phyloP scores from a whole-genome alignment of 2,797 vertebrate genomes.

The Squalus acanthias region DNA sequence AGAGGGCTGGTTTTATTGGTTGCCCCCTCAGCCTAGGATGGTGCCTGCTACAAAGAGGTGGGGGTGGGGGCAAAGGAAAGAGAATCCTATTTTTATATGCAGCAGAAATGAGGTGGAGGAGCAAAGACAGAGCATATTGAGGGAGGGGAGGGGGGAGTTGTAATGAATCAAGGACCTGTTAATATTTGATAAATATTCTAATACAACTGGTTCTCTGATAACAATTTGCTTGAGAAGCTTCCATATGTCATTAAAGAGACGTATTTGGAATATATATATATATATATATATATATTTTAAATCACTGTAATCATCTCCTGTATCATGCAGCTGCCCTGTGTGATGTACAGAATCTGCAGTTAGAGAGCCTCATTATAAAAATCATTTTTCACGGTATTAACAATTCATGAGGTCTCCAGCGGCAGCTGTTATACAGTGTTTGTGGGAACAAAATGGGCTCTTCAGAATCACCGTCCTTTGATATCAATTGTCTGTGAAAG shows the following conservation, averaged over 20 bases:
- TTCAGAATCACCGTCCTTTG: not conserved
- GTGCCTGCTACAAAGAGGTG: not conserved
- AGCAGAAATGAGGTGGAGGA: not conserved
- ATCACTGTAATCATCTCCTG: not conserved
- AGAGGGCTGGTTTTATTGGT: not conserved
- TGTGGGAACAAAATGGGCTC: not conserved
- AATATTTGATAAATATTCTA: constrained; percentile 34
- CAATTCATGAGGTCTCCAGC: not conserved
- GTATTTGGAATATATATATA: not conserved
- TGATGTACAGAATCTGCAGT: not conserved
- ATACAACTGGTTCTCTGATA: not conserved
- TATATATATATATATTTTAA: not conserved
- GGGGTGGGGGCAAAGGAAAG: not conserved
- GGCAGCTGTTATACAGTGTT: not conserved
- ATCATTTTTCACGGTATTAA: constrained; percentile 33
- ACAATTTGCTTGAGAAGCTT: not conserved
- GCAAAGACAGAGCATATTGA: not conserved
- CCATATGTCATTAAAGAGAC: not conserved
- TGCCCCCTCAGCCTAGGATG: not conserved
- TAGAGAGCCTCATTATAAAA: constrained; percentile 10
- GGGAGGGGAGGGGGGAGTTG: not conserved
- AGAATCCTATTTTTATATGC: not conserved
- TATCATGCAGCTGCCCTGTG: not conserved
- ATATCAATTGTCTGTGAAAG: not conserved
- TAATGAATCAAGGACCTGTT: not conserved